Evolutionary conservation across 2,797 vertebrate species (phyloP).

Genomic region (Melanitta fusca): DNA sequence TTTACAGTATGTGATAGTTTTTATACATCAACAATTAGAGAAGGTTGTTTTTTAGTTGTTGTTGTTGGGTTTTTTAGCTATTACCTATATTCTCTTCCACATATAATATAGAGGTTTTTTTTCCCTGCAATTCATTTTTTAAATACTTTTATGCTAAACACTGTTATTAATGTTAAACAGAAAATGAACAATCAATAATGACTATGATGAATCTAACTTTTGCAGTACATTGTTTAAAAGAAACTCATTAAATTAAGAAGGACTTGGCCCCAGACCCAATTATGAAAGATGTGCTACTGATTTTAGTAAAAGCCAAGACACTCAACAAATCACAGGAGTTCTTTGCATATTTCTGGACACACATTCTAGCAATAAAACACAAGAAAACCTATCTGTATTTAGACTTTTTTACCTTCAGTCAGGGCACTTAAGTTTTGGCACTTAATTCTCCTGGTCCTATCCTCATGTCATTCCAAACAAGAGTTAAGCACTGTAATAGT

Average conservation of each 20-base stretch:
- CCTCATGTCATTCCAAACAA: background rate
- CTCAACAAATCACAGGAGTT: background rate
- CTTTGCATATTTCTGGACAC: background rate
- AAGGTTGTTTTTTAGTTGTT: background rate
- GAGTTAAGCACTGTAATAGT: background rate
- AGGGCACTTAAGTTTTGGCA: background rate
- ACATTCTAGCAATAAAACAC: background rate
- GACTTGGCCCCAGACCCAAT: background rate
- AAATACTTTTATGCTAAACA: background rate
- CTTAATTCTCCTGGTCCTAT: background rate
- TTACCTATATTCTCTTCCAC: background rate
- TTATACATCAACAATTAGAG: background rate
- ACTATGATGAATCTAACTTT: background rate
- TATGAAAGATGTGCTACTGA: background rate
- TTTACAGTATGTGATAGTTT: background rate
- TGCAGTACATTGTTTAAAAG: background rate
- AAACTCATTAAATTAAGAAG: background rate
- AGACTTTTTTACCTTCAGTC: background rate
- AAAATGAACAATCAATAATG: background rate
- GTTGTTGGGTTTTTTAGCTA: background rate
- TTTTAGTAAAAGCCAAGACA: background rate
- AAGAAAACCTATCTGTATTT: background rate
- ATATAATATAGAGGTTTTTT: background rate
- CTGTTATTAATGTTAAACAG: background rate
- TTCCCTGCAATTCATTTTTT: background rate